These are phyloP conservation scores for Cataglyphis livida DNA, from an alignment of 2,888 invertebrate genomes.

Conservation along the genomic window DNA sequence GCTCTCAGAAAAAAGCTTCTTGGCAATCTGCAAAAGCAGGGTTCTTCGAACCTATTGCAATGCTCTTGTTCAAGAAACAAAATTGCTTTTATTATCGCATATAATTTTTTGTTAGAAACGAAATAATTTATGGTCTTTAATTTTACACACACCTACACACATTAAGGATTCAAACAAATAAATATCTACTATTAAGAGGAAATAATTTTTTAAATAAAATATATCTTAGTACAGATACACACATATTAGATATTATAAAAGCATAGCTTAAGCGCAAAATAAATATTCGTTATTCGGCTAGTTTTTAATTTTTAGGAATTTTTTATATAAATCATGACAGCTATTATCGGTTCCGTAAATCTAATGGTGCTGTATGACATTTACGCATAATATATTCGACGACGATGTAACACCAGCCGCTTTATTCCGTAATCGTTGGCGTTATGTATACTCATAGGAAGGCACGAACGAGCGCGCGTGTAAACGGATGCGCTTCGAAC, in stretches of 20 bases:
- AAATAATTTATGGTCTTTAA: not conserved
- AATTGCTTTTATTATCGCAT: not conserved
- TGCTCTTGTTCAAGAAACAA: not conserved
- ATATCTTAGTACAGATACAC: not conserved
- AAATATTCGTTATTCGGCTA: not conserved
- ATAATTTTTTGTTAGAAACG: slow-evolving; percentile 1
- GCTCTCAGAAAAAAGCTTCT: slow-evolving; percentile 51
- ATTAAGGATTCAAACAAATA: not conserved
- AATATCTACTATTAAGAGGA: not conserved
- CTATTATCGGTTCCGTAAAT: slow-evolving; percentile 50
- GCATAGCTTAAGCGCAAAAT: not conserved
- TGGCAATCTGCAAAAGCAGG: slow-evolving; percentile 43
- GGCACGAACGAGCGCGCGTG: slow-evolving; percentile 12
- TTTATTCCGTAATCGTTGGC: slow-evolving; percentile 70
- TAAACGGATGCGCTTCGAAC: slow-evolving; percentile 19
- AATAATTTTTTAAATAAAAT: slow-evolving; percentile 12
- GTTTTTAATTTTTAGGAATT: slow-evolving; percentile 1
- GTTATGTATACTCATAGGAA: slow-evolving; percentile 52
- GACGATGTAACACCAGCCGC: slow-evolving; percentile 60
- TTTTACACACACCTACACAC: not conserved
- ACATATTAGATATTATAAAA: not conserved
- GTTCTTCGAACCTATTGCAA: slow-evolving; percentile 19
- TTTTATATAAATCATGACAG: slow-evolving; percentile 52
- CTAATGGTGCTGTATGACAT: slow-evolving; percentile 57
- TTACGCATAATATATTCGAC: slow-evolving; percentile 62